A percentile compares a stretch with the other conserved stretches of the same genome.
Conservation (phyloP, 2,113 vertebrate genomes). For the Cercopithecus mona region DNA sequence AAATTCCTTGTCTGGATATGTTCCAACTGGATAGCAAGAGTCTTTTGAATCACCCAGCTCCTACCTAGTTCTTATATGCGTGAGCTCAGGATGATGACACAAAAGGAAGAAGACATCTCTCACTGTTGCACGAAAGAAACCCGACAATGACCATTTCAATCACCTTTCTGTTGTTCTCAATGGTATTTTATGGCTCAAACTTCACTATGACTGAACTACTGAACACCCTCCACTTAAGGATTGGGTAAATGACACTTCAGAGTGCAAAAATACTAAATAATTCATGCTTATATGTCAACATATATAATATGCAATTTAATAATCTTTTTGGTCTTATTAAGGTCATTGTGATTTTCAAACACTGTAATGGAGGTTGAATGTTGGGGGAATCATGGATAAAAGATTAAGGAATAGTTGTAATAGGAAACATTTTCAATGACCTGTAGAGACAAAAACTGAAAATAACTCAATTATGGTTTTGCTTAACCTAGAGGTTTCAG, state of each 20-base stretch:
- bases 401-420: neutral
- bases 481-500: neutral
- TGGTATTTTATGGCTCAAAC: neutral
- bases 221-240: neutral
- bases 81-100: slow-evolving; percentile 83
- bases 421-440: neutral
- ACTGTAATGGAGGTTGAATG: neutral
- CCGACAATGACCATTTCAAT: neutral
- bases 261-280: neutral
- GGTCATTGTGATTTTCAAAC: neutral
- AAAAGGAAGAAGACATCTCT: neutral
- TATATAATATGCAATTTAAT: neutral
- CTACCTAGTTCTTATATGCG: slow-evolving; percentile 82
- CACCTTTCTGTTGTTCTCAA: neutral
- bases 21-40: slow-evolving; percentile 75
- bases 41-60: slow-evolving; percentile 80
- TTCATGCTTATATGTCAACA: neutral
- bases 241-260: neutral
- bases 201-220: neutral
- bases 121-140: neutral
- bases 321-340: neutral
- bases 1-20: slow-evolving; percentile 80
- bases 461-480: neutral
- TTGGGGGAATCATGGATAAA: neutral
- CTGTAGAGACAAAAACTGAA: neutral